phyloP scores from a whole-genome alignment of 1,140 invertebrate species.

The Neoseiulus cucumeris region DNA sequence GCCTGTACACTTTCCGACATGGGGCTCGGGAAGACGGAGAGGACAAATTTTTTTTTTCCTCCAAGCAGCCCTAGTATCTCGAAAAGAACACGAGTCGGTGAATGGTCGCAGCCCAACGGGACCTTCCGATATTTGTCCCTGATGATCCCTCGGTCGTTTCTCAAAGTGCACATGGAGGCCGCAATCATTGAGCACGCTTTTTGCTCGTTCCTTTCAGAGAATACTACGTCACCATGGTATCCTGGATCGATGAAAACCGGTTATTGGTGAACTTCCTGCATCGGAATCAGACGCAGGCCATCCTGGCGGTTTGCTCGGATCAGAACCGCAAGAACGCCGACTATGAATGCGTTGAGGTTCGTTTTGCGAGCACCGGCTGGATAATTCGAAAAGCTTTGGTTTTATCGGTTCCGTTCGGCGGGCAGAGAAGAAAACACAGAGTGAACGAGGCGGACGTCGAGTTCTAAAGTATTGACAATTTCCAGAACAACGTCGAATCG shows the following conservation, averaged over 20 bases:
- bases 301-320: constrained; percentile 1
- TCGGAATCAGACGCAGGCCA: constrained; percentile 26
- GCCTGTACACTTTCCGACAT: too few species aligned
- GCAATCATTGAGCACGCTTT: neutral
- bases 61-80: neutral
- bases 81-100: too few species aligned
- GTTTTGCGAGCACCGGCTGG: neutral
- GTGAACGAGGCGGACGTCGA: neutral
- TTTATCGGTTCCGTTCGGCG: constrained; percentile 6
- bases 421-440: neutral
- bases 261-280: constrained; percentile 35
- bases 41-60: neutral
- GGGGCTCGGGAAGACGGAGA: too few species aligned
- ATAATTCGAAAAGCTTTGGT: constrained; percentile 8
- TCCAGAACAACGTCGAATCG: constrained; percentile 24
- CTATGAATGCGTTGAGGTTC: constrained; percentile 22
- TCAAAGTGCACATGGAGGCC: neutral
- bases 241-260: constrained; percentile 24
- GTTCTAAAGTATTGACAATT: constrained; percentile 13
- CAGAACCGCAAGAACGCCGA: constrained; percentile 11
- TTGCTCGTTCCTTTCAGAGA: constrained; percentile 22
- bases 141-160: neutral
- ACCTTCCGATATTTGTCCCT: neutral
- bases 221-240: constrained; percentile 25
- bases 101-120: neutral